Percentiles rank a stretch among this genome's conserved stretches.
Conservation (phyloP, 2,113 vertebrate species). For the Butorides virescens region DNA sequence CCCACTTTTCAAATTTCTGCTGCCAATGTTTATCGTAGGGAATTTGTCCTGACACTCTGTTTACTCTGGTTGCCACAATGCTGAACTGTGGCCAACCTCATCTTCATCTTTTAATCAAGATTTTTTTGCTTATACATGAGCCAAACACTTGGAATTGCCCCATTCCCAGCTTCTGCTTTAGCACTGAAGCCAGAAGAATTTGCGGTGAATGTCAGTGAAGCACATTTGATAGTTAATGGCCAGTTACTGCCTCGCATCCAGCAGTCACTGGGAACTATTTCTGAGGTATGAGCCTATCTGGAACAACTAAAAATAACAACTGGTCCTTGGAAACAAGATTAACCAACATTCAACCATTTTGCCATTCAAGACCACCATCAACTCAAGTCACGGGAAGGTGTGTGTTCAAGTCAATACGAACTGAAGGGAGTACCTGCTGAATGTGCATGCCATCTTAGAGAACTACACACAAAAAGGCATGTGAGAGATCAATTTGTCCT, state of each 20-base stretch:
- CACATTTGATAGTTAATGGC: background rate
- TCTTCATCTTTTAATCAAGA: background rate
- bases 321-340: background rate
- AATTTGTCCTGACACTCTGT: background rate
- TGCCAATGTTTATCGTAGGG: background rate
- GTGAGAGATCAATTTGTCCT: background rate
- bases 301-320: background rate
- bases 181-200: background rate
- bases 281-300: background rate
- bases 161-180: background rate
- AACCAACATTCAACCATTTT: background rate
- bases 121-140: background rate
- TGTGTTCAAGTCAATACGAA: background rate
- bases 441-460: background rate
- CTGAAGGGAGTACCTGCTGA: background rate
- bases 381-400: background rate
- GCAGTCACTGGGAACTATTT: background rate
- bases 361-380: background rate
- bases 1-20: background rate
- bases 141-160: background rate
- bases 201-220: background rate
- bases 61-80: background rate
- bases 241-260: background rate
- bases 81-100: background rate
- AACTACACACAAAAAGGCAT: background rate